Percentiles rank a stretch among this genome's conserved stretches.
These are phyloP conservation scores for Peromyscus leucopus DNA, from an alignment of 2,113 vertebrate species.

Conservation along the genomic window DNA sequence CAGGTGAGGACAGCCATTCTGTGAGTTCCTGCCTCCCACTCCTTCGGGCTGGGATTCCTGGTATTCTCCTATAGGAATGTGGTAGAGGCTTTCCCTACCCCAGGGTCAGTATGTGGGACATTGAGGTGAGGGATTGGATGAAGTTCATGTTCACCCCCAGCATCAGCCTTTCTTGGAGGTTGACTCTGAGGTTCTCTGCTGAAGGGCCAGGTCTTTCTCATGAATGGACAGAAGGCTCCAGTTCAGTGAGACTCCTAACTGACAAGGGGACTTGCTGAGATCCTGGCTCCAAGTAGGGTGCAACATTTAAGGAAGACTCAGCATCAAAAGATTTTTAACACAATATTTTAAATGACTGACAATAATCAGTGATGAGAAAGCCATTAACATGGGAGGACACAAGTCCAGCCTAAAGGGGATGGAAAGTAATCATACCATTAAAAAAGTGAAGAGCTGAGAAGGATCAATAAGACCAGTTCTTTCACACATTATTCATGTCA, in stretches of 20 bases:
- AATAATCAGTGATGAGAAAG: neutral
- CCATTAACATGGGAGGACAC: neutral
- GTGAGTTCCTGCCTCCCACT: rapidly evolving
- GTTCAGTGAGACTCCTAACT: neutral
- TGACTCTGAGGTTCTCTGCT: neutral
- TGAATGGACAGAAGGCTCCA: neutral
- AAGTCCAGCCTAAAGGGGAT: neutral
- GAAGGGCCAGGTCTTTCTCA: neutral
- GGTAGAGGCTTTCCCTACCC: too few species aligned
- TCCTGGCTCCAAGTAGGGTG: neutral
- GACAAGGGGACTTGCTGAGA: neutral
- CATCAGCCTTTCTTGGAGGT: neutral
- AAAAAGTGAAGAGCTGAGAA: neutral
- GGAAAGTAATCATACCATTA: neutral
- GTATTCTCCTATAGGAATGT: neutral
- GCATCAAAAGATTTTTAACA: neutral
- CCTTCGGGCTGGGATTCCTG: neutral
- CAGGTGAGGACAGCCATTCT: conserved; percentile 89
- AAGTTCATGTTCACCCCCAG: neutral
- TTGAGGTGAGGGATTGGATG: too few species aligned
- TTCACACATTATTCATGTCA: neutral
- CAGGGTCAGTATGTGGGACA: neutral
- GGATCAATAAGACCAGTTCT: neutral
- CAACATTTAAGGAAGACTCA: neutral
- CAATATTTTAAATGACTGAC: neutral